A percentile compares a stretch with the other conserved stretches of the same genome.
These are phyloP conservation scores for Netelia melanura DNA, from an alignment of 2,888 invertebrate genomes.

Conservation along the genomic window DNA sequence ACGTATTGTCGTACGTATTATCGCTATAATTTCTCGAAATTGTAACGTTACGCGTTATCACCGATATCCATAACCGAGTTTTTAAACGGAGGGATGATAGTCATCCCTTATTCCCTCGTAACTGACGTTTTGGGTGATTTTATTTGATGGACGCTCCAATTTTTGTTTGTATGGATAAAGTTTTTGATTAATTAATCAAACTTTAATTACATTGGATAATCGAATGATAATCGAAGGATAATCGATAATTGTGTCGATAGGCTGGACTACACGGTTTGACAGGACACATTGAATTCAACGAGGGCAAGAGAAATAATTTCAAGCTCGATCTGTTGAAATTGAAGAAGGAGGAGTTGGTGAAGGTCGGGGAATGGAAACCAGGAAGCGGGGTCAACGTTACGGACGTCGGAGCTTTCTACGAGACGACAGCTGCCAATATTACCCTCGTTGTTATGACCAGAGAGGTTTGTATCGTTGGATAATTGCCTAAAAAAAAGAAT, in stretches of 20 bases:
- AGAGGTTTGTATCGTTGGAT: conserved; percentile 87
- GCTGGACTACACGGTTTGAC: conserved; percentile 94
- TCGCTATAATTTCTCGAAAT: conserved; percentile 1
- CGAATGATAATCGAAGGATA: background rate
- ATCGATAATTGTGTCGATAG: conserved; percentile 84
- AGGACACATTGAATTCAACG: conserved; percentile 94
- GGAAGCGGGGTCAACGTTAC: conserved; percentile 92
- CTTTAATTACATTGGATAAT: background rate
- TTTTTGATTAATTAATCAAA: too few relatives aligned
- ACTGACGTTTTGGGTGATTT: too few relatives aligned
- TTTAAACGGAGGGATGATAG: background rate
- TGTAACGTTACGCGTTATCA: background rate
- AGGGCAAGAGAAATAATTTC: conserved; percentile 93
- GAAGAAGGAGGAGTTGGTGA: conserved; percentile 91
- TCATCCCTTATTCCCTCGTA: background rate
- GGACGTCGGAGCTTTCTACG: conserved; percentile 94
- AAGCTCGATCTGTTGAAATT: conserved; percentile 94
- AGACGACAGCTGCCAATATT: conserved; percentile 93
- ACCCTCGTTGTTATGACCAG: conserved; percentile 96
- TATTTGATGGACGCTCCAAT: too few relatives aligned
- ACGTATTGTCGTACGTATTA: conserved; percentile 2
- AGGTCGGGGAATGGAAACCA: conserved; percentile 94
- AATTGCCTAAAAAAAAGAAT: background rate
- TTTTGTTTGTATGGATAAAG: too few relatives aligned
- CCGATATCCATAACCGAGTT: background rate